Evolutionary conservation across 2,113 vertebrate genomes (phyloP), one percentile per base, ranked within the genome.

Genomic region (Nothobranchius kuhntae): DNA sequence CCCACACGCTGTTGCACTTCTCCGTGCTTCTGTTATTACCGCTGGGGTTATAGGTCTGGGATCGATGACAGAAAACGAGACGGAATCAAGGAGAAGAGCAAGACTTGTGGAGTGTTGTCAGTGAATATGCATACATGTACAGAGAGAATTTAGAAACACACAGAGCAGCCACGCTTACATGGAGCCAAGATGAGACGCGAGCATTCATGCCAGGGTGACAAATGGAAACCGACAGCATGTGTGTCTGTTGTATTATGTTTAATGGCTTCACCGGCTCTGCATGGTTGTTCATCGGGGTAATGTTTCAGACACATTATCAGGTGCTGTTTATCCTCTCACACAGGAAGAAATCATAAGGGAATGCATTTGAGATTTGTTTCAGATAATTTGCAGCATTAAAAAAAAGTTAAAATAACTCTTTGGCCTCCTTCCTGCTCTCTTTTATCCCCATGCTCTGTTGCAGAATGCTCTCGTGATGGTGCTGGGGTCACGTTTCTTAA

Each of bases 241-340:
- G 86, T 87, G 84, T 87, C 82, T 86, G 90, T 89, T 86, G 88
- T 90, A 91, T 90, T 89, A 89, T 82, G 78, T 71, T 77, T 92
- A 91, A 90, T 90, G 76, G 78, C 80, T 76, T 80, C 79, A 79
- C 80, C 86, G 73, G 78, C 81, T 61, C 72, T 52, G 69, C 81
- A 67, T 66, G 86, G 75, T 61, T 80, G 82, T 87, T 88, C 85
- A 86, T 87, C 81, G 83, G 86, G 79, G 75, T 87, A 86, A 88
- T 89, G 87, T 75, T 87, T 80, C 80, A 83, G 70, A 78, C 64
- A 80, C 68, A 76, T 82, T 84, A 85, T 84, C 84, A 78, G 85
- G 56, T 82, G 78, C 80, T 84, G 75, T 83, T 89, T 85, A 83
- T 87, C 78, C 80, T 80, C 40, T 12, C 4, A 73, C 48, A 24